Evolutionary conservation across 2,888 invertebrate genomes (phyloP), one percentile per base, ranked within the genome.

Genomic region (Neoaliturus tenellus): DNA sequence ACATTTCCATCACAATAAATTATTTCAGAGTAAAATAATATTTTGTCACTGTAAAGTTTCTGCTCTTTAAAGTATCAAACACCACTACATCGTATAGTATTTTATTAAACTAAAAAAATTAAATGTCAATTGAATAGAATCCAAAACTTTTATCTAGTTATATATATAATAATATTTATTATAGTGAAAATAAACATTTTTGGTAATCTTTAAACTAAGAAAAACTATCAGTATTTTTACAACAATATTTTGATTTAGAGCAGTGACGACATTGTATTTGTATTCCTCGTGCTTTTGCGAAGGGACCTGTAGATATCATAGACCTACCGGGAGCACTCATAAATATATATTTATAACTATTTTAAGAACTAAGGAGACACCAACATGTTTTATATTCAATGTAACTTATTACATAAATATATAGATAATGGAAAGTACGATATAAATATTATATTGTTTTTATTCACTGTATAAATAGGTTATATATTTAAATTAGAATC

Each of bases 311-410:
- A 33, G n/a, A 75, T 39, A 28, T 17, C 51, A 2, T 41, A 44
- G 75, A 75, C 75, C 75, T 41, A 75, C 75, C 5, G 28, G 28
- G n/a, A 28, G 20, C 33, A 78, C 78, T 23, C 78, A 14, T 55
- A 44, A 44, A 48, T 33, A 17, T 71, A 75, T 75, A 75, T 75
- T 75, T 75, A 75, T 75, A 75, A 75, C 75, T 81, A 81, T 81
- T 80, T 20, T 82, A 82, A 71, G 82, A 71, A 82, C 48, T 71
- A 71, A 71, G 81, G 48, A 69, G 81, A 82, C 82, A 82, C 82
- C 82, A 82, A 82, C 48, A 44, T 82, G 82, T 82, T 82, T 82
- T 82, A 71, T 82, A 82, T 69, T 62, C 31, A 23, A 67, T 81
- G 44, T 81, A 81, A 62, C 39, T 48, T 67, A 81, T 67, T 48